These are phyloP conservation scores for Philantomba maxwellii DNA, from an alignment of 2,113 vertebrate species.

Conservation along the genomic window DNA sequence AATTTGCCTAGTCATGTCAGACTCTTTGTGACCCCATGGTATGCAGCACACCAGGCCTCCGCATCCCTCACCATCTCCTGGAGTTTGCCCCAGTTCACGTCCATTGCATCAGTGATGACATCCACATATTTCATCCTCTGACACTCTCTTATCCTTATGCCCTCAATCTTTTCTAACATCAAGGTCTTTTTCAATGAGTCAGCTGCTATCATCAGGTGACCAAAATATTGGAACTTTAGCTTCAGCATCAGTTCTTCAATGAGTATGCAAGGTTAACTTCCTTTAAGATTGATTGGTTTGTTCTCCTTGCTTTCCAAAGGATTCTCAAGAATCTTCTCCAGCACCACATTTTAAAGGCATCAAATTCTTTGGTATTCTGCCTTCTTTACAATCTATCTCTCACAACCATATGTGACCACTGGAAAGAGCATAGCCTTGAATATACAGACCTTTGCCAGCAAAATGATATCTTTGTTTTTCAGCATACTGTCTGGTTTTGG, in stretches of 20 bases:
- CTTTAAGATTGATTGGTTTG: neutral
- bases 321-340: neutral
- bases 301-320: neutral
- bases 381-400: accelerated
- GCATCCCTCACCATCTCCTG: neutral
- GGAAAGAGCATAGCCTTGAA: neutral
- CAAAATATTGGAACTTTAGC: neutral
- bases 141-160: neutral
- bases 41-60: neutral
- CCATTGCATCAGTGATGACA: neutral
- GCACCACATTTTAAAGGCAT: neutral
- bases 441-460: neutral
- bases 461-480: neutral
- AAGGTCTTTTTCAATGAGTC: neutral
- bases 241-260: neutral
- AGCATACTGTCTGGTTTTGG: neutral
- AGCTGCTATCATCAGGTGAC: neutral
- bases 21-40: neutral
- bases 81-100: neutral
- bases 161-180: neutral
- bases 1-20: neutral
- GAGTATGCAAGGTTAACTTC: neutral
- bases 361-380: neutral
- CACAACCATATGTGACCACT: neutral
- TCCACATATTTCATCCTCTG: neutral